Base-by-base conservation (phyloP, 2,888 invertebrate genomes). In the Tyria jacobaeae region DNA sequence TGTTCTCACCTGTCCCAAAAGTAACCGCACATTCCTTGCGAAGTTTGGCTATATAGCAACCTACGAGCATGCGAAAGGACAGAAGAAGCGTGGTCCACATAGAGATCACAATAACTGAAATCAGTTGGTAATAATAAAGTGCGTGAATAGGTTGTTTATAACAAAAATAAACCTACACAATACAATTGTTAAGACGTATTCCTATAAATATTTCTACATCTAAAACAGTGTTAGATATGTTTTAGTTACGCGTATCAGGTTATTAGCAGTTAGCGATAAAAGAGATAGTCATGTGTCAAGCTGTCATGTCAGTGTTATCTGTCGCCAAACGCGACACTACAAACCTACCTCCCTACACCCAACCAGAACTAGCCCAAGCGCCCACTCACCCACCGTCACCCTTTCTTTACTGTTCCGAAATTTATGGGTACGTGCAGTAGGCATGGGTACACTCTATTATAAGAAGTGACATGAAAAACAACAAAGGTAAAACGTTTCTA, bases 401-500 rank as follows among this genome's bases (percentile, higher is more conserved):
- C 12, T 49, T 57, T 24, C 14, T 50, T 41, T 50, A 31, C 21
- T 15, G 39, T 57, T 57, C 39, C 14, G 17, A 41, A 52, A 52
- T 47, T 44, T 52, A 58, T 52, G 34, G 35, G 21, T 51, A 52
- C 27, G 21, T 25, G 2, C n/a, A 21, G 12, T 44, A 21, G 21
- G 21, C 21, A 44, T 12, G 41, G 15, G 2, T 7, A 27, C 51
- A 55, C 51, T 53, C 64, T 48, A 60, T 68, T 61, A 62, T 66
- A 59, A 59, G 31, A 47, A 60, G 67, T 60, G 76, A 64, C 66
- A 73, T 64, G 71, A 73, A 66, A 62, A 52, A 69, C 68, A 74
- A 76, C 74, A 75, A 76, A 71, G 75, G 27, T 57, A 63, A 68
- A 70, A 71, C 64, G 60, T 64, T 66, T 70, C 64, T 71, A 76